phyloP scores from a whole-genome alignment of 1,140 invertebrate genomes.

The Drosophila tsacasi region DNA sequence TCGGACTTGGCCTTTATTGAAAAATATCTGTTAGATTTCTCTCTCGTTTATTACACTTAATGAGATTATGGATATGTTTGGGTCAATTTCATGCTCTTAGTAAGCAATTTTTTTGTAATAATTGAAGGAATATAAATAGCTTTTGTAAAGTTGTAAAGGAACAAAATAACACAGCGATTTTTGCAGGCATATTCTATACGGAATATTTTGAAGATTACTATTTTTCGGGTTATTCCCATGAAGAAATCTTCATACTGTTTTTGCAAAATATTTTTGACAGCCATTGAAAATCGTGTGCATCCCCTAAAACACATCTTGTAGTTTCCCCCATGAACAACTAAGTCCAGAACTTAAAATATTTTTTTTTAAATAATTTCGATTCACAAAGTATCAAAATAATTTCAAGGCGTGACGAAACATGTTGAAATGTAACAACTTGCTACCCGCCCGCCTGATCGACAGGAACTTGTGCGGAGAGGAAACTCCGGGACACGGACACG shows the following conservation, averaged over 20 bases:
- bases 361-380: slow-evolving; percentile 36
- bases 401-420: slow-evolving; percentile 74
- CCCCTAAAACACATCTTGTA: slow-evolving; percentile 6
- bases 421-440: slow-evolving; percentile 69
- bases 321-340: slow-evolving; percentile 23
- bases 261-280: slow-evolving; percentile 42
- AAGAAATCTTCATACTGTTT: slow-evolving; percentile 3
- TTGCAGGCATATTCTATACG: no score
- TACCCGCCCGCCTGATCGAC: slow-evolving; percentile 66
- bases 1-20: slow-evolving; percentile 12
- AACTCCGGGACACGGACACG: slow-evolving; percentile 47
- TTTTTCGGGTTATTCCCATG: slow-evolving; percentile 1
- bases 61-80: slow-evolving; percentile 26
- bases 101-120: not conserved
- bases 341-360: slow-evolving; percentile 44
- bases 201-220: not conserved
- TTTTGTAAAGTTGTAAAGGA: not conserved
- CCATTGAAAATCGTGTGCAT: slow-evolving; percentile 20
- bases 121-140: not conserved
- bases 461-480: slow-evolving; percentile 79
- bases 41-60: slow-evolving; percentile 31
- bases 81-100: slow-evolving; percentile 33
- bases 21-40: slow-evolving; percentile 32
- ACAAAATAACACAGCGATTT: not conserved
- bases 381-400: slow-evolving; percentile 61